Evolutionary conservation across 2,113 vertebrate genomes (phyloP).

Genomic region (Vanacampus margaritifer): DNA sequence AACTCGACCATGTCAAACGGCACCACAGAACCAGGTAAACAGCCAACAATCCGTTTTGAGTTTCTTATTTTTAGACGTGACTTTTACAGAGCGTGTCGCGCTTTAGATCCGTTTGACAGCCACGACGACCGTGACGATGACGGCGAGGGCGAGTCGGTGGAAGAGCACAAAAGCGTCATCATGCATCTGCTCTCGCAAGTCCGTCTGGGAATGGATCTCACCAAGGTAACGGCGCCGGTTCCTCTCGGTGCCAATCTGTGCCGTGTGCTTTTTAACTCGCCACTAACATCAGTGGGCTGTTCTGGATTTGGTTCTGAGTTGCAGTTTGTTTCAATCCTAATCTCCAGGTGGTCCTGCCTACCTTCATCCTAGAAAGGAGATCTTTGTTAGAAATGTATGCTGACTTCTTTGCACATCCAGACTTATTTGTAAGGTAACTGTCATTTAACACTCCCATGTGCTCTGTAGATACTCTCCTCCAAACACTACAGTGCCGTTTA

Average conservation of each 20-base stretch:
- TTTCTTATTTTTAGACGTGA: neutral
- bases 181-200: conserved; percentile 98
- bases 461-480: neutral
- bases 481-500: neutral
- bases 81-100: conserved; percentile 1
- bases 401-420: conserved; percentile 97
- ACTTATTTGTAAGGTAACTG: conserved; percentile 93
- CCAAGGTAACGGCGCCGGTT: conserved; percentile 77
- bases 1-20: conserved; percentile 97
- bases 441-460: neutral
- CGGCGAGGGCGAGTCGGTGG: conserved; percentile 90
- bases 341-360: conserved; percentile 91
- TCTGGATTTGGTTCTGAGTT: neutral
- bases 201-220: conserved; percentile 96
- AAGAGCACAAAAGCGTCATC: conserved; percentile 98
- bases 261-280: conserved; percentile 6
- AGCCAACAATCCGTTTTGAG: neutral
- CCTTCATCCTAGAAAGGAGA: conserved; percentile 95
- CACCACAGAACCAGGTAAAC: conserved; percentile 89
- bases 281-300: neutral
- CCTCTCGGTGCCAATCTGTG: neutral
- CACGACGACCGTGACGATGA: conserved; percentile 93
- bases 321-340: conserved; percentile 13
- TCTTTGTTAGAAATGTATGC: conserved; percentile 99
- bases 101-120: conserved; percentile 86